Evolutionary conservation across 2,113 vertebrate genomes (phyloP).

Genomic region (Dinomys branickii): DNA sequence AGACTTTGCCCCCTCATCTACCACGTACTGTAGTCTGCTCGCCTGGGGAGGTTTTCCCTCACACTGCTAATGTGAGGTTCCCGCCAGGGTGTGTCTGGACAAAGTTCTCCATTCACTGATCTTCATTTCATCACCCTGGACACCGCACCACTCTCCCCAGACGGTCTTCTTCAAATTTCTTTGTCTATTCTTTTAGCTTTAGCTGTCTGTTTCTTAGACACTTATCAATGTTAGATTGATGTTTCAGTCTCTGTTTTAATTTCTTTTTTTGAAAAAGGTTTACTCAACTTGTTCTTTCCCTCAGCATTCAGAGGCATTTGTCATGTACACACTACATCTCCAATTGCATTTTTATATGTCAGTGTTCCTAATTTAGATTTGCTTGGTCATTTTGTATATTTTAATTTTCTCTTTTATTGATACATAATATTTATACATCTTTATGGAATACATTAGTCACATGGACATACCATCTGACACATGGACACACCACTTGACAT

Average conservation of each 20-base stretch:
- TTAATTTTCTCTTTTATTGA: not conserved
- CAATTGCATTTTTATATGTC: conserved; percentile 33
- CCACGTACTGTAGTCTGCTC: not conserved
- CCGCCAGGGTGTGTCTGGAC: not conserved
- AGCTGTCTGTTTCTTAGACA: not conserved
- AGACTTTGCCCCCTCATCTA: not conserved
- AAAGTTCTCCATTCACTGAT: not conserved
- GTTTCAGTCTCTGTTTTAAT: not conserved
- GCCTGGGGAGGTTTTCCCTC: not conserved
- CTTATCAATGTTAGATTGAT: not conserved
- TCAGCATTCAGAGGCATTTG: not conserved
- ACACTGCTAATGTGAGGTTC: not conserved
- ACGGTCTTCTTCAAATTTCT: conserved; percentile 20
- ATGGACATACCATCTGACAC: not conserved
- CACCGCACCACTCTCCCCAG: rapidly evolving
- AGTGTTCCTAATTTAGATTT: not conserved
- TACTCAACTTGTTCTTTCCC: not conserved
- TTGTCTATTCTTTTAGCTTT: not conserved
- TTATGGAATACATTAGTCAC: not conserved
- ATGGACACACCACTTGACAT: too few species aligned
- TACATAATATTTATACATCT: not conserved
- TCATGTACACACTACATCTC: not conserved
- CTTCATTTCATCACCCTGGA: not conserved
- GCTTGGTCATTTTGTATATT: not conserved
- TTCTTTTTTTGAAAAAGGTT: not conserved